Conservation (phyloP, 2,797 vertebrate species). For the Odontamblyopus lacepedii region DNA sequence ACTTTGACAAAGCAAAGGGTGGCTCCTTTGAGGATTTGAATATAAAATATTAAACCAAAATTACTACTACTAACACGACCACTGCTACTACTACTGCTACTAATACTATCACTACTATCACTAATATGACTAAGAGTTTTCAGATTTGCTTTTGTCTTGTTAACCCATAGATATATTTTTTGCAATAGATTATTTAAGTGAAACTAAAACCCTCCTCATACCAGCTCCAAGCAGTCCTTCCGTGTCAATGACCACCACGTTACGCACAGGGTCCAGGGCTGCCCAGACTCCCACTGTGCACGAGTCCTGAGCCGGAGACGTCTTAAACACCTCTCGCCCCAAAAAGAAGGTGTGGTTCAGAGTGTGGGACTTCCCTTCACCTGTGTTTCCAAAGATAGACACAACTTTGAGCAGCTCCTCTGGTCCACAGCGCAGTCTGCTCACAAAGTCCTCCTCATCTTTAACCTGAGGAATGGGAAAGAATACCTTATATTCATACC, state of each 20-base stretch:
- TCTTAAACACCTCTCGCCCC: constrained; percentile 96
- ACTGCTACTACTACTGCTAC: too few species aligned
- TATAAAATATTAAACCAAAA: too few species aligned
- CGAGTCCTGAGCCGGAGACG: constrained; percentile 95
- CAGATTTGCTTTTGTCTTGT: too few species aligned
- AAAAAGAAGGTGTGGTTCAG: constrained; percentile 99
- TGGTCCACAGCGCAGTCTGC: constrained; percentile 85
- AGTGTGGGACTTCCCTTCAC: constrained; percentile 98
- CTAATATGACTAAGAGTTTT: too few species aligned
- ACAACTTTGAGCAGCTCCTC: constrained; percentile 97
- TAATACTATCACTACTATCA: too few species aligned
- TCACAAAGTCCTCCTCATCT: constrained; percentile 91
- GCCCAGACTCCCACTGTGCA: constrained; percentile 98
- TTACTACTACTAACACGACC: too few species aligned
- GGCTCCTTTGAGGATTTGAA: too few species aligned
- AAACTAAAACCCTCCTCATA: constrained; percentile 25
- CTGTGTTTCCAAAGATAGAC: constrained; percentile 98
- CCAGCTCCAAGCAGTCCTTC: constrained; percentile 93
- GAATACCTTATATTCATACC: neutral
- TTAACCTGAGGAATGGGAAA: constrained; percentile 78
- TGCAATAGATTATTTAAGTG: neutral
- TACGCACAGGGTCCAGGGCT: constrained; percentile 92
- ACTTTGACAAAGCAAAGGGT: too few species aligned
- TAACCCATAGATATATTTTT: too few species aligned
- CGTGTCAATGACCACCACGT: constrained; percentile 94